Base-by-base conservation (phyloP, 2,797 vertebrate species). In the Yasuhikotakia modesta region DNA sequence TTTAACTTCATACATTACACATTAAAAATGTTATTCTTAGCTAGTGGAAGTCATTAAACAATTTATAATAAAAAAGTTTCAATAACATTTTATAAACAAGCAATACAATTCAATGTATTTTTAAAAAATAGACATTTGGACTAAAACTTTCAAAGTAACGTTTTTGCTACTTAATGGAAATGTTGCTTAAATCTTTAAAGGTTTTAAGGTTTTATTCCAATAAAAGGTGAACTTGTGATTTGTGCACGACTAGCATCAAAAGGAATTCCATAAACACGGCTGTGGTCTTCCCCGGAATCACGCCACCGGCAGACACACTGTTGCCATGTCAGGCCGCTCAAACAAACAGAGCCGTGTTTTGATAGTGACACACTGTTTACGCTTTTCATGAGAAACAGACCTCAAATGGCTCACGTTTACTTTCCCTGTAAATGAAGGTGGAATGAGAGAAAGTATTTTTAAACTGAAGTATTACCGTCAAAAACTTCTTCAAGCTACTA, bases 321-420 rank as follows among this genome's bases (percentile, higher is more conserved):
- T 65, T 75, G 61, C 32, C 39, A 61, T 60, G 45, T 2, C 21
- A 17, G 14, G 30, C 27, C 43, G 61, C 60, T 73, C 72, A 74
- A 74, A 65, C 16, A 65, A 74, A 43, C 60, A 74, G 72, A 64
- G 46, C 19, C 11, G 22, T 65, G 60, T 73, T 52, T 64, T 35
- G 19, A 73, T 63, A 52, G 27, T 30, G 32, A 21, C 5, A 72
- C 17, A 73, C 24, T 64, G 60, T 43, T 64, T 52, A 53, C 14
- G 22, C 2, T 63, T 73, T 52, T 50, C 39, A 24, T 3, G 22
- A 46, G n/a, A 52, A 43, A 35, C 19, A 43, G 64, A 19, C 30
- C n/a, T 58, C 12, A 58, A 39, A 39, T 39, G 4, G 4, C 35
- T 8, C 35, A 39, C 35, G 35, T 39, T 39, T 39, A 39, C 6